These are phyloP conservation scores for Drosophila pachea DNA, from an alignment of 1,140 invertebrate genomes.

Conservation along the genomic window DNA sequence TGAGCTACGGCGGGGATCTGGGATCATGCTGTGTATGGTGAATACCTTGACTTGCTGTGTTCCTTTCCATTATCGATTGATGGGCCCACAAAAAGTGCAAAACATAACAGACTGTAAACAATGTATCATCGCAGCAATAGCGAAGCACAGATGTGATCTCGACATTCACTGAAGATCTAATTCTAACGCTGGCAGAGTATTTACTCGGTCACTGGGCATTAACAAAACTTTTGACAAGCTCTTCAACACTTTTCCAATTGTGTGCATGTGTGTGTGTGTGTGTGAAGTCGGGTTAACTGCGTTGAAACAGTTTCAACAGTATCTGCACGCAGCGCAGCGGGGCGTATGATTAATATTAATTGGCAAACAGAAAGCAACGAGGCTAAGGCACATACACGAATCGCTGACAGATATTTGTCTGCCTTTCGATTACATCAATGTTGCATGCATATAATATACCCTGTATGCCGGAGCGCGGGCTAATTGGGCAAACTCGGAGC, in stretches of 20 bases:
- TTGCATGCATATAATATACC: slow-evolving; percentile 21
- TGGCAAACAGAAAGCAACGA: not conserved
- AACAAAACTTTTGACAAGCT: slow-evolving; percentile 38
- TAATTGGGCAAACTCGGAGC: slow-evolving; percentile 10
- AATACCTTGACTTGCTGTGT: slow-evolving; percentile 22
- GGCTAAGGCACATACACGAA: not conserved
- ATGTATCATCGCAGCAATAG: not conserved
- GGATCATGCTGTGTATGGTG: slow-evolving; percentile 46
- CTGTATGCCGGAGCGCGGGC: not conserved
- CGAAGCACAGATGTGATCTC: not conserved
- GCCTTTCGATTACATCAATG: not conserved
- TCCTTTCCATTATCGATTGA: slow-evolving; percentile 24
- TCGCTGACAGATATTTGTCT: not conserved
- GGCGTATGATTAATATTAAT: slow-evolving; percentile 50
- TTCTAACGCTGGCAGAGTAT: not conserved
- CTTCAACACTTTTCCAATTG: slow-evolving; percentile 10
- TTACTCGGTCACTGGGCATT: not conserved
- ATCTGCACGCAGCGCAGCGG: not conserved
- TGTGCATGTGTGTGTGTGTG: not conserved
- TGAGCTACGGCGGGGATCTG: not conserved
- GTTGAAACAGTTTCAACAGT: no score
- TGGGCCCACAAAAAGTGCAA: slow-evolving; percentile 19
- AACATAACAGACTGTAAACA: slow-evolving; percentile 17
- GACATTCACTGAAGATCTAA: not conserved
- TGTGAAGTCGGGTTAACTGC: not conserved